These are phyloP conservation scores for Aurelia sp. DNA, from an alignment of 30 jellyfish, hydroid and myxozoan species.

Conservation along the genomic window DNA sequence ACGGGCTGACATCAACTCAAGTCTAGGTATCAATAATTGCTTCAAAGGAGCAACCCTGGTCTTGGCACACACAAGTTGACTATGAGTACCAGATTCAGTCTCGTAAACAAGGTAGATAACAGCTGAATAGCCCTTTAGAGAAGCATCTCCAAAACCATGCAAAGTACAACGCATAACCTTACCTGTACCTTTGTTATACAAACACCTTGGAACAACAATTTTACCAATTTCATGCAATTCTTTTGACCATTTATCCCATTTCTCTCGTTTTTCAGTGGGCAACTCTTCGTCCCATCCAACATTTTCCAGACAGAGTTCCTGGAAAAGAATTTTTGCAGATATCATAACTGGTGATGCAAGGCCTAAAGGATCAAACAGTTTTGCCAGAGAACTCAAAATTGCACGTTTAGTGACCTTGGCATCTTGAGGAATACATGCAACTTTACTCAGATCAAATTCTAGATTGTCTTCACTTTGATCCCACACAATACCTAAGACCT, in stretches of 20 bases:
- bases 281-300: slow-evolving; percentile 32
- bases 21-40: slow-evolving; percentile 24
- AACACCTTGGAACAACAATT: slow-evolving; percentile 14
- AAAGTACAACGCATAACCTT: slow-evolving; percentile 1
- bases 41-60: slow-evolving; percentile 1
- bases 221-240: background rate
- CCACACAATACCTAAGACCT: slow-evolving; percentile 1
- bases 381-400: slow-evolving; percentile 20
- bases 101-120: slow-evolving; percentile 11
- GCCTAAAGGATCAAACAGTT: slow-evolving; percentile 42
- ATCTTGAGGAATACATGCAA: background rate
- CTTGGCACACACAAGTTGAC: background rate
- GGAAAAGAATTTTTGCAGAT: slow-evolving; percentile 19
- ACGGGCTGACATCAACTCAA: slow-evolving; percentile 62
- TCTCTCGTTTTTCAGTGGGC: background rate
- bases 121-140: slow-evolving; percentile 11
- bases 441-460: background rate
- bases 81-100: slow-evolving; percentile 2
- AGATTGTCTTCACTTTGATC: background rate
- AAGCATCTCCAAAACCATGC: slow-evolving; percentile 51
- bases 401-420: background rate
- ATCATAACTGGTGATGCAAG: slow-evolving; percentile 31
- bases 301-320: slow-evolving; percentile 14
- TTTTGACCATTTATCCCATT: slow-evolving; percentile 16
- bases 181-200: background rate